phyloP scores from a whole-genome alignment of 1,140 invertebrate species.

The Zaprionus africanus region DNA sequence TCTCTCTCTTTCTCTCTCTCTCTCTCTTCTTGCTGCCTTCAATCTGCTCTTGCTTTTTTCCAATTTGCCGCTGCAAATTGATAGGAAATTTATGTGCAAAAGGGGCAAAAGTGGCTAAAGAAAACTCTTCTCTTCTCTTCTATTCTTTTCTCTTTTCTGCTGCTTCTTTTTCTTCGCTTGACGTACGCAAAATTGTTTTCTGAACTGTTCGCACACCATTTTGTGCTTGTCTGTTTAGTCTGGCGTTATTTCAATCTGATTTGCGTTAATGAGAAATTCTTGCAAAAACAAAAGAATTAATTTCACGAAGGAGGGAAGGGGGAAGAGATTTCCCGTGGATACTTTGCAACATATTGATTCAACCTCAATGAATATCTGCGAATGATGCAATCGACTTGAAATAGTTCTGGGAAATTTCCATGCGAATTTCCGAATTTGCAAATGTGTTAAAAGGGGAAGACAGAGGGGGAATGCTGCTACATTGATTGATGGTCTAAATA shows the following conservation, averaged over 20 bases:
- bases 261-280: conserved; percentile 50
- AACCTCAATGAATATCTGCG: not conserved
- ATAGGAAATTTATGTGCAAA: conserved; percentile 60
- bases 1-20: not conserved
- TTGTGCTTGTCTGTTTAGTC: conserved; percentile 1
- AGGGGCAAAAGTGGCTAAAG: conserved; percentile 13
- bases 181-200: conserved; percentile 46
- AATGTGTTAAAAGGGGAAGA: not conserved
- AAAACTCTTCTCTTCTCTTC: conserved; percentile 21
- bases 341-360: not conserved
- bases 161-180: not conserved
- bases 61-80: conserved; percentile 61
- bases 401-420: not conserved
- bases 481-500: too few relatives aligned
- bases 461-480: too few relatives aligned
- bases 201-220: conserved; percentile 27
- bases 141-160: not conserved
- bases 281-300: conserved; percentile 5
- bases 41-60: conserved; percentile 13
- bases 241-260: conserved; percentile 57
- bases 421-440: not conserved
- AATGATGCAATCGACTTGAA: not conserved
- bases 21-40: not conserved
- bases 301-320: not conserved
- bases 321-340: not conserved